Percentiles rank a stretch among this genome's conserved stretches.
phyloP scores from a whole-genome alignment of 37 sponge, comb jelly and placozoan species.

The Geodia barretti region DNA sequence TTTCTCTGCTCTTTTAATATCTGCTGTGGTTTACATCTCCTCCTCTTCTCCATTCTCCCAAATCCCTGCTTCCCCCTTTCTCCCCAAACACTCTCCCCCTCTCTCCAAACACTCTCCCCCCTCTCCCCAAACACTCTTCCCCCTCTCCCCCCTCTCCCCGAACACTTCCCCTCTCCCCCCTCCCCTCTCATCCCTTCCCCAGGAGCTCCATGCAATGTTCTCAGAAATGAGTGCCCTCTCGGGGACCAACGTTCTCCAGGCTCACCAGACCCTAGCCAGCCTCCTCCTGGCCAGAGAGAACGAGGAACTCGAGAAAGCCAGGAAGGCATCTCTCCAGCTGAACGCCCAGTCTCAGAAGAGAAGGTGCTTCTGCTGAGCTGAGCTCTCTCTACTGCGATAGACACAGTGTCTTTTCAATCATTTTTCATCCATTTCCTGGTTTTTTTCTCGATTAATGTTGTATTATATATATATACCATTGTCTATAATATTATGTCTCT shows the following conservation, averaged over 20 bases:
- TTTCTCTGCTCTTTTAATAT: too few species aligned
- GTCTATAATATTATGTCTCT: too few species aligned
- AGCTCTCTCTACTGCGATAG: too few species aligned
- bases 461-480: too few species aligned
- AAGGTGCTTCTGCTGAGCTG: slow-evolving; percentile 25
- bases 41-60: too few species aligned
- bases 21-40: too few species aligned
- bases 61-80: neutral
- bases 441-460: neutral
- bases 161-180: neutral
- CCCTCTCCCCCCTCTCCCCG: neutral
- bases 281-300: slow-evolving; percentile 52
- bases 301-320: slow-evolving; percentile 19
- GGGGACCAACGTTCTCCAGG: slow-evolving; percentile 54
- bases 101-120: slow-evolving; percentile 12
- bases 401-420: too few species aligned
- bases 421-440: too few species aligned
- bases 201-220: slow-evolving; percentile 53
- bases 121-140: neutral
- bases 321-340: slow-evolving; percentile 2
- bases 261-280: slow-evolving; percentile 49
- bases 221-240: slow-evolving; percentile 70
- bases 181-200: neutral
- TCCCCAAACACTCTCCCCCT: neutral
- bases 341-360: neutral